Percentiles rank a stretch among this genome's conserved stretches.
These are phyloP conservation scores for Hemibagrus guttatus DNA, from an alignment of 2,797 vertebrate species.

Conservation along the genomic window DNA sequence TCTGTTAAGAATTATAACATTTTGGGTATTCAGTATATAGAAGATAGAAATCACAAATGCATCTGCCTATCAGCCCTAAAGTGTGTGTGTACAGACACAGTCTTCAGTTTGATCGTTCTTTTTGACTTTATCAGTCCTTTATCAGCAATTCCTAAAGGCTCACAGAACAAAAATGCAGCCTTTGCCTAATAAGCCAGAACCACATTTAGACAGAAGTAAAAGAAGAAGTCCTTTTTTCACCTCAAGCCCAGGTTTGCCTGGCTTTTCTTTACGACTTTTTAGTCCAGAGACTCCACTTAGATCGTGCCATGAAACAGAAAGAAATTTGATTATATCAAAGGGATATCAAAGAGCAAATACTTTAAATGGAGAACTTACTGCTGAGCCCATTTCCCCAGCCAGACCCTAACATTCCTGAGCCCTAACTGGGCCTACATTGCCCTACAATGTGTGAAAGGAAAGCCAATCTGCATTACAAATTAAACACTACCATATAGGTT, in stretches of 20 bases:
- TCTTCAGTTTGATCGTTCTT: neutral
- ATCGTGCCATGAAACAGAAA: constrained; percentile 32
- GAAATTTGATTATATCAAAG: neutral
- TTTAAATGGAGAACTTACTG: constrained; percentile 15
- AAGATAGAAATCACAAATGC: no score
- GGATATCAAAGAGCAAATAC: neutral
- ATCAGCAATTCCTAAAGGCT: neutral
- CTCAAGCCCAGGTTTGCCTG: constrained; percentile 28
- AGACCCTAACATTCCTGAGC: constrained; percentile 49
- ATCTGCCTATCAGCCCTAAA: no score
- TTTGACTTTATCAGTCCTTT: neutral
- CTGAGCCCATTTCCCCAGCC: constrained; percentile 29
- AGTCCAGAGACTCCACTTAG: constrained; percentile 40
- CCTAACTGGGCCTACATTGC: constrained; percentile 34
- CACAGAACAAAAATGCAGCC: neutral
- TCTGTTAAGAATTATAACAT: neutral
- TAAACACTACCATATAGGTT: neutral
- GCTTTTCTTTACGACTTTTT: constrained; percentile 55
- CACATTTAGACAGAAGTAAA: neutral
- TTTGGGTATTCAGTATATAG: neutral
- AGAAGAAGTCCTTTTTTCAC: constrained; percentile 17
- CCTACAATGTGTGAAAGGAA: constrained; percentile 21
- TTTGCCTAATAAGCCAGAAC: neutral
- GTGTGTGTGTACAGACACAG: neutral
- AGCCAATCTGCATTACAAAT: neutral